phyloP scores from a whole-genome alignment of 2,888 invertebrate genomes.

The Syrista parreyssii region DNA sequence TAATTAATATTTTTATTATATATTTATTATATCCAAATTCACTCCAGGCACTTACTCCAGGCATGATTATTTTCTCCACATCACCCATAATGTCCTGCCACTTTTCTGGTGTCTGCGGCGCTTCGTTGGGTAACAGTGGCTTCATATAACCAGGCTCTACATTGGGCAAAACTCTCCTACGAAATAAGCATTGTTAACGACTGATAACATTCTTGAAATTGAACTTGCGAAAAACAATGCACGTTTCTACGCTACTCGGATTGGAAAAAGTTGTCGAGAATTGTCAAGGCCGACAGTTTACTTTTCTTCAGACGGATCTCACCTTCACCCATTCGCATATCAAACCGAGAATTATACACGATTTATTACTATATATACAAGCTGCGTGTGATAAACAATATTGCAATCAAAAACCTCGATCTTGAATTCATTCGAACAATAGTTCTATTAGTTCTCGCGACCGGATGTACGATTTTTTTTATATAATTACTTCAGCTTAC shows the following conservation, averaged over 20 bases:
- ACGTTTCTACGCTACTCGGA: background rate
- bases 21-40: background rate
- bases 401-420: constrained; percentile 24
- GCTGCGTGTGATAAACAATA: background rate
- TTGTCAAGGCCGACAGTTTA: constrained; percentile 6
- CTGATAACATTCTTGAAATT: background rate
- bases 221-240: background rate
- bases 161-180: constrained; percentile 83
- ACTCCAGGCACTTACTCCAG: constrained; percentile 75
- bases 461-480: too few relatives aligned
- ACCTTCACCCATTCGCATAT: constrained; percentile 17
- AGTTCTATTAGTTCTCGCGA: too few relatives aligned
- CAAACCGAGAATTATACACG: background rate
- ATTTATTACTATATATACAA: too few relatives aligned
- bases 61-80: constrained; percentile 88
- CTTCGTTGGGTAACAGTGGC: constrained; percentile 82
- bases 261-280: background rate
- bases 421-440: constrained; percentile 20
- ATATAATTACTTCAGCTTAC: constrained; percentile 63
- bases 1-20: background rate
- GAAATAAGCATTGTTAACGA: constrained; percentile 41
- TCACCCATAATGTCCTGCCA: constrained; percentile 92
- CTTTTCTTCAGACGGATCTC: background rate
- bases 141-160: constrained; percentile 92
- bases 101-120: constrained; percentile 84